Percentiles rank a stretch among this genome's conserved stretches.
Conservation (phyloP, 2,797 vertebrate genomes). For the Ptychobarbus kaznakovi region DNA sequence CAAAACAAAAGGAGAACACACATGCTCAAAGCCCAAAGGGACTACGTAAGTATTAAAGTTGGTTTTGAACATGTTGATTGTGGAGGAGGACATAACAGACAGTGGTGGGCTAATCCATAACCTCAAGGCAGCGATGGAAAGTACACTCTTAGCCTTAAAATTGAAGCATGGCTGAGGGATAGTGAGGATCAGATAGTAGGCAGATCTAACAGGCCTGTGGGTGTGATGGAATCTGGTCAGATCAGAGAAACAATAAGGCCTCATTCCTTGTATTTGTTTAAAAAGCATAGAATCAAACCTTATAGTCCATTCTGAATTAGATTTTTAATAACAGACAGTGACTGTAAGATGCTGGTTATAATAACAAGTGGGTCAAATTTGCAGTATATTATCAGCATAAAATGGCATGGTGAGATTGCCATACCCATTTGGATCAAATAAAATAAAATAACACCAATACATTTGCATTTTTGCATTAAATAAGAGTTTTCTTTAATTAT, state of each 20-base stretch:
- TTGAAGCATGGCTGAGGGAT: constrained; percentile 4
- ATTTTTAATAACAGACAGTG: neutral
- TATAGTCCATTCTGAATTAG: neutral
- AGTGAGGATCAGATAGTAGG: constrained; percentile 2
- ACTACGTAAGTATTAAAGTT: neutral
- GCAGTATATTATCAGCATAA: neutral
- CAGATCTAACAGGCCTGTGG: constrained; percentile 10
- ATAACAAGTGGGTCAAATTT: neutral
- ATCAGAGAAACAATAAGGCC: neutral
- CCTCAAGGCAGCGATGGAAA: neutral
- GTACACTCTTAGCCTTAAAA: neutral
- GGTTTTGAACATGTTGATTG: neutral
- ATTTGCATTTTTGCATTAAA: too few relatives aligned
- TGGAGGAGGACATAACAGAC: neutral
- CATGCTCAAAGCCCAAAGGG: neutral
- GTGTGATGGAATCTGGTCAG: constrained; percentile 4
- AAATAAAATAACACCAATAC: too few relatives aligned
- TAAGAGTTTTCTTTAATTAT: neutral
- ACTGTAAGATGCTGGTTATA: neutral
- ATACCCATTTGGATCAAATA: too few relatives aligned
- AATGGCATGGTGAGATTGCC: neutral
- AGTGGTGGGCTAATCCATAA: constrained; percentile 10
- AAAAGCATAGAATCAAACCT: neutral
- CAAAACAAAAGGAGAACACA: neutral
- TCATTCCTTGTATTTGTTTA: neutral